Evolutionary conservation across 2,113 vertebrate genomes (phyloP).

Genomic region (Ardeotis arabs): DNA sequence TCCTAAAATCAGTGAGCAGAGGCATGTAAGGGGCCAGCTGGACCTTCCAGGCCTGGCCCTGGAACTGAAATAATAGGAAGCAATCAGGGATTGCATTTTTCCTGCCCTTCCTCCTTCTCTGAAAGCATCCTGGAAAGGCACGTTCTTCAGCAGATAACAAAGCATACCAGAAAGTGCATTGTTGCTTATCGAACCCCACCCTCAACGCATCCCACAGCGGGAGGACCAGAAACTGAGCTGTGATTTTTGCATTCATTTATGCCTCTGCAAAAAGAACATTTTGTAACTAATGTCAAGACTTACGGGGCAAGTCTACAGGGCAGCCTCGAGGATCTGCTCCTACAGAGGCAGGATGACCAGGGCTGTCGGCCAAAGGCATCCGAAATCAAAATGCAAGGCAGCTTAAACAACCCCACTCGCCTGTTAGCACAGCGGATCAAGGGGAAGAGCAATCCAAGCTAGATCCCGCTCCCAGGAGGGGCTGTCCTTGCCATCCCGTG

Average conservation of each 20-base stretch:
- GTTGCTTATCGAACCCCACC: neutral
- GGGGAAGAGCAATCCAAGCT: neutral
- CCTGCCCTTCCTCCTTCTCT: neutral
- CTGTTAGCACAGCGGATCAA: neutral
- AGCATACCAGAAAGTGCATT: neutral
- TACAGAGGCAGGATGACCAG: neutral
- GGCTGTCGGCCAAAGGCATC: neutral
- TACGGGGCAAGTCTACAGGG: neutral
- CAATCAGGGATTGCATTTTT: neutral
- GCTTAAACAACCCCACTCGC: neutral
- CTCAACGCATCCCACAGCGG: neutral
- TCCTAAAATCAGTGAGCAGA: neutral
- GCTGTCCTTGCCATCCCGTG: neutral
- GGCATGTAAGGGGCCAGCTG: neutral
- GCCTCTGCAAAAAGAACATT: neutral
- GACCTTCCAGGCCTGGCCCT: neutral
- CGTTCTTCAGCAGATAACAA: neutral
- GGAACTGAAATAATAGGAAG: neutral
- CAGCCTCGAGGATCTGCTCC: neutral
- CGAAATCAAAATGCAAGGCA: neutral
- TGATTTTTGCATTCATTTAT: neutral
- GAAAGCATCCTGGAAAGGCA: neutral
- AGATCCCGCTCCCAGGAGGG: neutral
- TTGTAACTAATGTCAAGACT: neutral
- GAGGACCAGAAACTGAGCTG: neutral